These are phyloP conservation scores for Eremobia ochroleuca DNA, from an alignment of 2,888 invertebrate genomes.

Conservation along the genomic window DNA sequence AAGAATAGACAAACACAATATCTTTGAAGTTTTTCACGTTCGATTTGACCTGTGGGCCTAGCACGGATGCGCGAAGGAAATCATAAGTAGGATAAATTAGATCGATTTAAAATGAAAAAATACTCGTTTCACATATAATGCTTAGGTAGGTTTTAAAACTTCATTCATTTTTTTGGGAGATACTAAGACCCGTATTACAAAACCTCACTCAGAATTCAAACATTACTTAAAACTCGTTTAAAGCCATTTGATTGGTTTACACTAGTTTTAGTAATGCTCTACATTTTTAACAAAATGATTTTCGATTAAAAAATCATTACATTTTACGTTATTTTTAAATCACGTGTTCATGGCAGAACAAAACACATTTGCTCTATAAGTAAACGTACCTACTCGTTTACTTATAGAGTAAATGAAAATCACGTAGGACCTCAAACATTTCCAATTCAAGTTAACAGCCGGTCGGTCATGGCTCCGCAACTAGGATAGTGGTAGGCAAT, in stretches of 20 bases:
- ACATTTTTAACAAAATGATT: too few relatives aligned
- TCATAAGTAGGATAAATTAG: not conserved
- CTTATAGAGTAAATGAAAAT: not conserved
- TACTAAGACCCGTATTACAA: too few relatives aligned
- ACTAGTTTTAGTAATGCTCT: too few relatives aligned
- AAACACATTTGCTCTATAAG: not conserved
- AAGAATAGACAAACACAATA: not conserved
- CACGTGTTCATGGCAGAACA: not conserved
- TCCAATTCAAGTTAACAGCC: conserved; percentile 18
- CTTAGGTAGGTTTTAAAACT: not conserved
- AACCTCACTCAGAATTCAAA: too few relatives aligned
- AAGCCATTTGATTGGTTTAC: too few relatives aligned
- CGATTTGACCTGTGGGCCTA: not conserved
- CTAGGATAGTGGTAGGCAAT: conserved; percentile 19
- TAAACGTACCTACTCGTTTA: not conserved
- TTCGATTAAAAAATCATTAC: not conserved
- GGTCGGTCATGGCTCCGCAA: conserved; percentile 33
- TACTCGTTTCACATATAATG: not conserved
- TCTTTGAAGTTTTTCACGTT: not conserved
- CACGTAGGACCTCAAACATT: conserved; percentile 23
- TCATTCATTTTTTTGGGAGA: not conserved
- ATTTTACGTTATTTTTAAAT: not conserved
- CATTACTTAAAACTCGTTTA: too few relatives aligned
- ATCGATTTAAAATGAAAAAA: not conserved
- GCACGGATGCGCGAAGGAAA: not conserved